Conservation (phyloP, 1,140 invertebrate genomes). For the honey bee (Apis mellifera) region DNA sequence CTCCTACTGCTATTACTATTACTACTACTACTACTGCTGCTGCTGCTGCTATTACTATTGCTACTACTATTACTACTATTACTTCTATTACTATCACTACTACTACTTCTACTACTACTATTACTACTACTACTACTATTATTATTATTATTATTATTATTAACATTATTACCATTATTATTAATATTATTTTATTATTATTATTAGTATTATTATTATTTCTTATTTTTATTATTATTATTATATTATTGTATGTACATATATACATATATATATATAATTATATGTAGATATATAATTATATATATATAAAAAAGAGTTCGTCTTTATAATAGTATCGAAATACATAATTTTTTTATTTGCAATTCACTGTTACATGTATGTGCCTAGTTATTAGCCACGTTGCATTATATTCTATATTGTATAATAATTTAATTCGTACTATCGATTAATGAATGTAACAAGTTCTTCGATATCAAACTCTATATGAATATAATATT, state of each 20-base stretch:
- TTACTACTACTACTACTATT: no score
- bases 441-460: conserved; percentile 75
- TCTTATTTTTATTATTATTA: conserved; percentile 4
- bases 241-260: conserved; percentile 52
- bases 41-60: no score
- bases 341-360: conserved; percentile 75
- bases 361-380: conserved; percentile 79
- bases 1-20: no score
- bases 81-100: no score
- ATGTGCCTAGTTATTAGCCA: conserved; percentile 79
- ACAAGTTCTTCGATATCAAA: conserved; percentile 77
- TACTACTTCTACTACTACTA: no score
- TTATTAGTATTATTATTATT: no score
- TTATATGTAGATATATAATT: conserved; percentile 51
- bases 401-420: conserved; percentile 76
- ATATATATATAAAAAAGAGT: conserved; percentile 46
- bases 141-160: no score
- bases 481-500: conserved; percentile 74
- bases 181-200: no score
- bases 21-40: no score
- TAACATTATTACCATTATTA: conserved; percentile 52
- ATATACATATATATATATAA: conserved; percentile 52
- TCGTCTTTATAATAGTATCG: conserved; percentile 66
- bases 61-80: no score
- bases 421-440: conserved; percentile 80